phyloP scores from a whole-genome alignment of 2,797 vertebrate genomes.

The Ceyx erithaca region DNA sequence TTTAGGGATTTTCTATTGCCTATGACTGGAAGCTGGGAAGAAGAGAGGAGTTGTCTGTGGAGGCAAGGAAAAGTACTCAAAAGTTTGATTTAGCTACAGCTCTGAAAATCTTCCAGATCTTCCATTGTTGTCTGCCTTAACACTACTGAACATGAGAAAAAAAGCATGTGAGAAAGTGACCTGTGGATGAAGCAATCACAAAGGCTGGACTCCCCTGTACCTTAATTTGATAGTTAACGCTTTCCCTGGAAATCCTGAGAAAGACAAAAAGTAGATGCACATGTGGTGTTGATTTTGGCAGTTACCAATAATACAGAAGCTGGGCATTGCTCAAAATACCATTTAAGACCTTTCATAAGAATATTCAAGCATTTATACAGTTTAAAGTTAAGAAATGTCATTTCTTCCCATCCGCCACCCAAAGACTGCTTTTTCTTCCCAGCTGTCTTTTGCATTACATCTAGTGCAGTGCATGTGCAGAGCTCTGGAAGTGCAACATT shows the following conservation, averaged over 20 bases:
- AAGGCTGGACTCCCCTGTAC: neutral
- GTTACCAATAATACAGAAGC: neutral
- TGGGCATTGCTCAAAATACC: neutral
- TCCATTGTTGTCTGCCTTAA: neutral
- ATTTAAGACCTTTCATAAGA: neutral
- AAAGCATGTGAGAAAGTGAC: neutral
- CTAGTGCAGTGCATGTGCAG: neutral
- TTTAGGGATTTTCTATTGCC: neutral
- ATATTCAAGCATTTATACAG: neutral
- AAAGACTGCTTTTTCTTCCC: neutral
- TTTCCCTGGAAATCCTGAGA: neutral
- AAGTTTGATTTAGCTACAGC: neutral
- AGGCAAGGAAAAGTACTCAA: neutral
- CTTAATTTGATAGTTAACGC: neutral
- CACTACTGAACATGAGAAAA: neutral
- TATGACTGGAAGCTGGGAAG: neutral
- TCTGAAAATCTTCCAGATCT: neutral
- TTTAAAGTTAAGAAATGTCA: neutral
- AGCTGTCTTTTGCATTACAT: neutral
- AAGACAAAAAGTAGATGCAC: neutral
- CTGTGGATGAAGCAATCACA: neutral
- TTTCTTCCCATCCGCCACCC: neutral
- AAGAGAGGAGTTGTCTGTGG: neutral
- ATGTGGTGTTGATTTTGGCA: neutral
- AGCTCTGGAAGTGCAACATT: neutral